phyloP scores from a whole-genome alignment of 2,797 vertebrate genomes.

The Adelosebastes latens region DNA sequence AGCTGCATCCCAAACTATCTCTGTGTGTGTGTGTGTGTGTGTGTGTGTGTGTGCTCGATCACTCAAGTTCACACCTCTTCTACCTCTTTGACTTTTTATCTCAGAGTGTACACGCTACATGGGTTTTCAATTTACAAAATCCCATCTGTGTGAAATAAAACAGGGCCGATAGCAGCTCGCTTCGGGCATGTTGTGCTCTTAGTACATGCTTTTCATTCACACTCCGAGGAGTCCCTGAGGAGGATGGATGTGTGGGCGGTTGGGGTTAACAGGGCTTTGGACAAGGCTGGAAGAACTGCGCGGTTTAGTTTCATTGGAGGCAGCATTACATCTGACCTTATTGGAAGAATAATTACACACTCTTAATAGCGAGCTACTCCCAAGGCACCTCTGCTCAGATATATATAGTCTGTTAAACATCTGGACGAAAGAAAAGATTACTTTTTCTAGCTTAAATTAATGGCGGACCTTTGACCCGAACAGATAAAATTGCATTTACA shows the following conservation, averaged over 20 bases:
- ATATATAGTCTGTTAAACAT: background rate
- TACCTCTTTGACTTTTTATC: conserved; percentile 9
- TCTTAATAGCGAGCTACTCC: conserved; percentile 30
- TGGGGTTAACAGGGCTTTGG: conserved; percentile 31
- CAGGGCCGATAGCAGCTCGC: conserved; percentile 34
- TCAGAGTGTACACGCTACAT: conserved; percentile 37
- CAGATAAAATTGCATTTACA: background rate
- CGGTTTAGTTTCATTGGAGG: conserved; percentile 27
- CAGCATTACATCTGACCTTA: conserved; percentile 31
- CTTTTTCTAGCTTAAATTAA: conserved; percentile 13
- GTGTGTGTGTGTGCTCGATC: background rate
- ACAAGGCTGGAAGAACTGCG: conserved; percentile 21
- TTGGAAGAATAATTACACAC: conserved; percentile 30
- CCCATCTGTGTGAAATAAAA: conserved; percentile 40
- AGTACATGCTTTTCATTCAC: conserved; percentile 58
- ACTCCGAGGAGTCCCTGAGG: conserved; percentile 43
- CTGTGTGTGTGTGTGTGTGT: background rate
- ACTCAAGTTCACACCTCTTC: background rate
- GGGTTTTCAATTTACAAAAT: conserved; percentile 64
- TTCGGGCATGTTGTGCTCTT: conserved; percentile 19
- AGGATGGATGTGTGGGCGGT: conserved; percentile 18
- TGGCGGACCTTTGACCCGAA: conserved; percentile 1
- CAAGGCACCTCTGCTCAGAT: conserved; percentile 8
- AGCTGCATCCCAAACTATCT: background rate
- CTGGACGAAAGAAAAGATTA: conserved; percentile 1